Percentiles rank a stretch among this genome's conserved stretches.
Conservation (phyloP, 1,140 invertebrate species). For the Episyrphus balteatus region DNA sequence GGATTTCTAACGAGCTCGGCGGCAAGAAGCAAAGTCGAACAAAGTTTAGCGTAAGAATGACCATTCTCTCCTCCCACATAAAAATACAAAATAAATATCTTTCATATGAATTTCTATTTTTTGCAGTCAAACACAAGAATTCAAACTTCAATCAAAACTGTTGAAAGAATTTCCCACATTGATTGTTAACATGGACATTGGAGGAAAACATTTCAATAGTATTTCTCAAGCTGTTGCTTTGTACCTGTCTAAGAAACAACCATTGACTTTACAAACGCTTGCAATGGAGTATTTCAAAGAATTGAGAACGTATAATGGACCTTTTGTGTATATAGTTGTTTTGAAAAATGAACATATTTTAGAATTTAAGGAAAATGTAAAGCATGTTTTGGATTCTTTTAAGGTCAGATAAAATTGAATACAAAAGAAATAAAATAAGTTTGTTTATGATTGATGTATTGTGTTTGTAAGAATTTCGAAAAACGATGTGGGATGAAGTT, state of each 20-base stretch:
- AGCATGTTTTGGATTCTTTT: not conserved
- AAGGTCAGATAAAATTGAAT: too few relatives aligned
- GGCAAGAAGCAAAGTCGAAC: slow-evolving; percentile 24
- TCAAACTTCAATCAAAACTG: slow-evolving; percentile 43
- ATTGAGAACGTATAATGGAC: slow-evolving; percentile 19
- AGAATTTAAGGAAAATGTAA: slow-evolving; percentile 19
- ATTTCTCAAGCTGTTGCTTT: slow-evolving; percentile 32
- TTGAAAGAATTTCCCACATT: slow-evolving; percentile 38
- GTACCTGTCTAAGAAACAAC: slow-evolving; percentile 41
- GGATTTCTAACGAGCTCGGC: slow-evolving; percentile 20
- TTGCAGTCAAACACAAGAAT: slow-evolving; percentile 39
- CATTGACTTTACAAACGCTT: slow-evolving; percentile 36
- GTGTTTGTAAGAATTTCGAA: too few relatives aligned
- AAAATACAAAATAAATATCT: slow-evolving; percentile 28
- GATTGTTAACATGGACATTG: slow-evolving; percentile 37
- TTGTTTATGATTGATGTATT: too few relatives aligned
- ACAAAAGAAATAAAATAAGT: too few relatives aligned
- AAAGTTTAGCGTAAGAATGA: slow-evolving; percentile 5
- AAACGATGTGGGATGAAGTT: too few relatives aligned
- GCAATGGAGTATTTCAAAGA: slow-evolving; percentile 14
- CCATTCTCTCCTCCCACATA: not conserved
- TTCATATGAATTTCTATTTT: slow-evolving; percentile 27
- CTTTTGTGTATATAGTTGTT: slow-evolving; percentile 26
- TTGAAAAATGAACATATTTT: slow-evolving; percentile 22
- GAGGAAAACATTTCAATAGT: slow-evolving; percentile 40